These are phyloP conservation scores for Microtus ochrogaster DNA, from an alignment of 2,113 vertebrate genomes.

Conservation along the genomic window DNA sequence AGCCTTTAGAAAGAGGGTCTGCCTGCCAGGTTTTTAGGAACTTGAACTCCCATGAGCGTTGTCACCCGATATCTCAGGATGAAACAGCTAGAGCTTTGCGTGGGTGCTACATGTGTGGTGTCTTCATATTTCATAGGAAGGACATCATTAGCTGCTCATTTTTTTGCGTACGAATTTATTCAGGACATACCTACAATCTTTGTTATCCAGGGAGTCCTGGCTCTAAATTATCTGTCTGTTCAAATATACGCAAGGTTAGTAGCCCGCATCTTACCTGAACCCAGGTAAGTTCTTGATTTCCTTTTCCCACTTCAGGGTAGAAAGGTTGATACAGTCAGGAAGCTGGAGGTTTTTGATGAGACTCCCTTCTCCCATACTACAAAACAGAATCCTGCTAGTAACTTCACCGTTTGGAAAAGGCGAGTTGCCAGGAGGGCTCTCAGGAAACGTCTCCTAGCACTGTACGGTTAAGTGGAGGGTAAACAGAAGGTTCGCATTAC, in stretches of 20 bases:
- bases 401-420: no score
- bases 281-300: not conserved
- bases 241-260: no score
- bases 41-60: not conserved
- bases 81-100: not conserved
- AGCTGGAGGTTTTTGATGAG: not conserved
- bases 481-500: not conserved
- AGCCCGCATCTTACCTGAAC: not conserved
- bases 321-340: not conserved
- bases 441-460: not conserved
- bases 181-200: not conserved
- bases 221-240: not conserved
- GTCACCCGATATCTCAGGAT: no score
- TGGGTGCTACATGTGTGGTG: not conserved
- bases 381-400: not conserved
- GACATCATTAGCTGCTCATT: not conserved
- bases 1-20: slow-evolving; percentile 24
- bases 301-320: not conserved
- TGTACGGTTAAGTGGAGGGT: not conserved
- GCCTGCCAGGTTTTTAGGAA: not conserved
- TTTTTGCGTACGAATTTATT: not conserved
- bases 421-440: no score
- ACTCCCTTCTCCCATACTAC: not conserved
- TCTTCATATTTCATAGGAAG: not conserved
- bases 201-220: not conserved